These are phyloP conservation scores for Hydrolagus colliei DNA, from an alignment of 2,797 vertebrate genomes.

Conservation along the genomic window DNA sequence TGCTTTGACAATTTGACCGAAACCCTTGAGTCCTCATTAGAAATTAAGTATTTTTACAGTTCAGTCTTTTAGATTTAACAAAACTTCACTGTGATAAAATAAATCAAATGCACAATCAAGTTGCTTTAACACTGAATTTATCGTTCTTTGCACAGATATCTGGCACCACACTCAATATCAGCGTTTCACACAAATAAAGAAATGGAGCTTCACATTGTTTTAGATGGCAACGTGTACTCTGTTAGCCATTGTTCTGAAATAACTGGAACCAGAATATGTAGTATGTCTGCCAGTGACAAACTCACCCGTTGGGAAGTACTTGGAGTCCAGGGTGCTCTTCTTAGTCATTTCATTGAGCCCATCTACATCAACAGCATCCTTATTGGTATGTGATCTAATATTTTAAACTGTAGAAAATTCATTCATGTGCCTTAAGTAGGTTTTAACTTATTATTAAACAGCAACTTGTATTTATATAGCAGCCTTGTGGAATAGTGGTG, in stretches of 20 bases:
- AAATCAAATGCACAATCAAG: too few species aligned
- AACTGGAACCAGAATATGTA: constrained; percentile 57
- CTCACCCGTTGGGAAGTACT: constrained; percentile 86
- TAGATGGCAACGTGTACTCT: constrained; percentile 81
- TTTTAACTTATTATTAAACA: too few species aligned
- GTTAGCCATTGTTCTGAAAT: constrained; percentile 62
- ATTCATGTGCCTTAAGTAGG: neutral
- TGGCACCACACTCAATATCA: constrained; percentile 71
- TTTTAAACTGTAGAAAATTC: neutral
- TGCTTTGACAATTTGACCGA: too few species aligned
- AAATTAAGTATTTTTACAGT: too few species aligned
- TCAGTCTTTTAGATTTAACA: too few species aligned
- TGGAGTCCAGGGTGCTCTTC: constrained; percentile 82
- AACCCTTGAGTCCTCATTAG: too few species aligned
- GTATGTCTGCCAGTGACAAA: constrained; percentile 87
- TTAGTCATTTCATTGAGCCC: constrained; percentile 88
- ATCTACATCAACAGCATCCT: constrained; percentile 78
- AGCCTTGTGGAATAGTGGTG: too few species aligned
- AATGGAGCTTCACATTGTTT: constrained; percentile 74
- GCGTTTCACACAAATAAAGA: constrained; percentile 75
- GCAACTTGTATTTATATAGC: too few species aligned
- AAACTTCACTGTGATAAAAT: too few species aligned
- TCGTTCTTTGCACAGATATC: constrained; percentile 50
- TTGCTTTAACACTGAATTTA: neutral
- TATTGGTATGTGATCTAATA: constrained; percentile 61